These are phyloP conservation scores for Diploptera punctata DNA, from an alignment of 2,888 invertebrate species.

Conservation along the genomic window DNA sequence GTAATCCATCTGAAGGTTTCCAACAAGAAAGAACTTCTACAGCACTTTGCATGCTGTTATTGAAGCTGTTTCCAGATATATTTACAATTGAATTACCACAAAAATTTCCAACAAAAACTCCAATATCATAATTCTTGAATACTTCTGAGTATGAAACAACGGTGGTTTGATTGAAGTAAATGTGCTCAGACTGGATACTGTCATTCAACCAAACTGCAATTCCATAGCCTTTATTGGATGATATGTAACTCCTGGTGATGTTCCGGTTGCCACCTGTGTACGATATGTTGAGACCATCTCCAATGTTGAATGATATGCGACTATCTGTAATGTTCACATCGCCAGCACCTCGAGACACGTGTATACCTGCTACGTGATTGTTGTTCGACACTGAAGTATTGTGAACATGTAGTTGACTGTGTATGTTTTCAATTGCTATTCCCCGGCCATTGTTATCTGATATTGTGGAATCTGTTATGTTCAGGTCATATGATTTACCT, in stretches of 20 bases:
- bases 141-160: slow-evolving; percentile 87
- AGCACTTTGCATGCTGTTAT: slow-evolving; percentile 77
- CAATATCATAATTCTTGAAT: slow-evolving; percentile 85
- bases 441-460: slow-evolving; percentile 94
- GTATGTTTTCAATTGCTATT: slow-evolving; percentile 89
- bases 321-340: slow-evolving; percentile 94
- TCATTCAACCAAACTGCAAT: slow-evolving; percentile 91
- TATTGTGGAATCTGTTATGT: slow-evolving; percentile 83
- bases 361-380: slow-evolving; percentile 88
- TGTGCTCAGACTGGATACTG: slow-evolving; percentile 76
- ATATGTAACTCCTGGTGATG: slow-evolving; percentile 84
- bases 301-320: slow-evolving; percentile 87
- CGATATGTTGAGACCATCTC: slow-evolving; percentile 95
- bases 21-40: slow-evolving; percentile 87
- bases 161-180: slow-evolving; percentile 84
- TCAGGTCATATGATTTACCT: slow-evolving; percentile 82
- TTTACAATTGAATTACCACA: slow-evolving; percentile 87
- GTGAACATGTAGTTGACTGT: slow-evolving; percentile 88
- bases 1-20: slow-evolving; percentile 61
- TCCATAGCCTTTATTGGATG: slow-evolving; percentile 88
- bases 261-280: slow-evolving; percentile 94
- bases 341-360: slow-evolving; percentile 89
- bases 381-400: slow-evolving; percentile 85
- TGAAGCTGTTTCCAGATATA: slow-evolving; percentile 91
- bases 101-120: slow-evolving; percentile 88